These are phyloP conservation scores for Cotesia typhae DNA, from an alignment of 1,140 invertebrate genomes.

Conservation along the genomic window DNA sequence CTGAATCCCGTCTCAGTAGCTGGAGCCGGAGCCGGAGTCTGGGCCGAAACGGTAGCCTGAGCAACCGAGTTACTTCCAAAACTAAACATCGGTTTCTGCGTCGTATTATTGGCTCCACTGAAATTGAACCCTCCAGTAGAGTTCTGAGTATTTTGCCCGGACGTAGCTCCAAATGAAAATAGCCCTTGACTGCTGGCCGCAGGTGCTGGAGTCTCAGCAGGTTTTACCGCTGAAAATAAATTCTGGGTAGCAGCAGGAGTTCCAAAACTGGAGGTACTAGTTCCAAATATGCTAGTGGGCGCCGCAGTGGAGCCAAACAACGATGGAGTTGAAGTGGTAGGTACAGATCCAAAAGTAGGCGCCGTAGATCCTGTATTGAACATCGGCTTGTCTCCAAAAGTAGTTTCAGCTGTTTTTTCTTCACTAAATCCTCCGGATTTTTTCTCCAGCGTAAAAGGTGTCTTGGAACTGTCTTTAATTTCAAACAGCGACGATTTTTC, in stretches of 20 bases:
- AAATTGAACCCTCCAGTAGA: conserved; percentile 27
- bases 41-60: not conserved
- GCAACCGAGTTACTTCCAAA: conserved; percentile 22
- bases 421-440: conserved; percentile 14
- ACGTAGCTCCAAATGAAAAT: conserved; percentile 27
- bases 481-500: not conserved
- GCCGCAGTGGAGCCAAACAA: conserved; percentile 41
- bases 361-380: conserved; percentile 7
- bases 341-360: conserved; percentile 15
- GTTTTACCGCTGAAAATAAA: conserved; percentile 29
- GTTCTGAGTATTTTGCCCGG: not conserved
- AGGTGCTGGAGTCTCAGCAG: conserved; percentile 3
- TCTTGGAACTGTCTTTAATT: not conserved
- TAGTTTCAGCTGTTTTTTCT: too few species aligned
- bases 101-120: not conserved
- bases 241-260: conserved; percentile 14
- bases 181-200: conserved; percentile 12
- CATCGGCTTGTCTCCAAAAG: not conserved
- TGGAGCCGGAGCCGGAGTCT: not conserved
- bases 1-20: conserved; percentile 22
- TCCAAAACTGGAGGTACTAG: conserved; percentile 39
- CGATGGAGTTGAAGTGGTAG: conserved; percentile 31
- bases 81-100: conserved; percentile 28
- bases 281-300: conserved; percentile 12
- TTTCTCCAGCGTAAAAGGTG: not conserved